Conservation (phyloP, 1,140 invertebrate genomes). For the Limonius californicus region DNA sequence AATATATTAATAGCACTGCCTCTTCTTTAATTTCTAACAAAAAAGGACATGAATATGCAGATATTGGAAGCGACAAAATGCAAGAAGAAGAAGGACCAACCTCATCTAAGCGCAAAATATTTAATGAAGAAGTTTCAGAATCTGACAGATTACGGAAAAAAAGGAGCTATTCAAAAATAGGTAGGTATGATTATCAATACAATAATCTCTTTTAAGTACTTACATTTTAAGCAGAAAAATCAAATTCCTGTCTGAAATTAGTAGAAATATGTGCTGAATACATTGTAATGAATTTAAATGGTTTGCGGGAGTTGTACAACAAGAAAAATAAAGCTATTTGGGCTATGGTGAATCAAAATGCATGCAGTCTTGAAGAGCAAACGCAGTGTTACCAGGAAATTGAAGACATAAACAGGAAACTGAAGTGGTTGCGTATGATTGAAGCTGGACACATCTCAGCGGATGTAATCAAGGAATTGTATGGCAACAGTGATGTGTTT, state of each 20-base stretch:
- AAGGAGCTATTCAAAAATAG: not conserved
- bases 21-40: not conserved
- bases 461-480: constrained; percentile 32
- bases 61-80: not conserved
- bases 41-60: not conserved
- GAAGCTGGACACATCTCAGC: constrained; percentile 34
- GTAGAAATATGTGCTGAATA: constrained; percentile 34
- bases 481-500: constrained; percentile 35
- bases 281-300: constrained; percentile 29
- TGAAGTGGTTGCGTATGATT: constrained; percentile 35
- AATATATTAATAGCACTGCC: not conserved
- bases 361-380: constrained; percentile 18
- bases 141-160: not conserved
- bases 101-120: not conserved
- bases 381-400: constrained; percentile 32
- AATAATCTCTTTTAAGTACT: no score
- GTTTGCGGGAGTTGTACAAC: constrained; percentile 29
- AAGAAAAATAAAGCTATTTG: constrained; percentile 33
- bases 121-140: not conserved
- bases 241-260: constrained; percentile 22
- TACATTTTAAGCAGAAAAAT: no score
- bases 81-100: not conserved
- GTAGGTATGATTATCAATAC: not conserved
- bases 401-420: constrained; percentile 39
- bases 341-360: constrained; percentile 32